A percentile compares a stretch with the other conserved stretches of the same genome.
Conservation (phyloP, 1,140 invertebrate species). For the Drosophila malerkotliana region DNA sequence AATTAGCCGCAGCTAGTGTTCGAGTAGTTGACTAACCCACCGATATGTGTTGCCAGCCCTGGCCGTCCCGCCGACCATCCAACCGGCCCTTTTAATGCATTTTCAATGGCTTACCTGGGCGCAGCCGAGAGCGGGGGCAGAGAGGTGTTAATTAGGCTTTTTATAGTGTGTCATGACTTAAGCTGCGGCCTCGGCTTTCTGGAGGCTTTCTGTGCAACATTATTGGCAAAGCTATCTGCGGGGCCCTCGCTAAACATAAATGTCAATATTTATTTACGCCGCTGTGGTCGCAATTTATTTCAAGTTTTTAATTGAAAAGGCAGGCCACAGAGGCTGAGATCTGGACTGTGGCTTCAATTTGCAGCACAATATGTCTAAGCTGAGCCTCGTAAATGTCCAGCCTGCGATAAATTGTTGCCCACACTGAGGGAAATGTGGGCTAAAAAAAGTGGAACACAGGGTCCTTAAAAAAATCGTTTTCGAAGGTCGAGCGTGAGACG, state of each 20-base stretch:
- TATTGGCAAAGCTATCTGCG: slow-evolving; percentile 43
- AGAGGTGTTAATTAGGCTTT: slow-evolving; percentile 76
- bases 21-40: slow-evolving; percentile 3
- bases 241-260: slow-evolving; percentile 58
- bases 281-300: slow-evolving; percentile 51
- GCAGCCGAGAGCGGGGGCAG: slow-evolving; percentile 1
- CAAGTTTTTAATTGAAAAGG: slow-evolving; percentile 65
- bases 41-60: slow-evolving; percentile 3
- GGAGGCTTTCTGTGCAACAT: slow-evolving; percentile 34
- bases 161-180: slow-evolving; percentile 54
- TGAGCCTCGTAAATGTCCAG: slow-evolving; percentile 64
- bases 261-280: slow-evolving; percentile 71
- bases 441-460: slow-evolving; percentile 17
- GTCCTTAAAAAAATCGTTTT: neutral
- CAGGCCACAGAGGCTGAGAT: slow-evolving; percentile 28
- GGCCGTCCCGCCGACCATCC: neutral
- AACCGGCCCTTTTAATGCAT: slow-evolving; percentile 53
- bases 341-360: slow-evolving; percentile 45
- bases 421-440: slow-evolving; percentile 21
- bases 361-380: slow-evolving; percentile 59
- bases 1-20: slow-evolving; percentile 54
- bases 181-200: slow-evolving; percentile 13
- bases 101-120: slow-evolving; percentile 34
- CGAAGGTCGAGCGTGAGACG: neutral
- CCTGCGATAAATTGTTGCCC: slow-evolving; percentile 50